Evolutionary conservation across 2,888 invertebrate species (phyloP), one percentile per base, ranked within the genome.

Genomic region (Craniophora ligustri): DNA sequence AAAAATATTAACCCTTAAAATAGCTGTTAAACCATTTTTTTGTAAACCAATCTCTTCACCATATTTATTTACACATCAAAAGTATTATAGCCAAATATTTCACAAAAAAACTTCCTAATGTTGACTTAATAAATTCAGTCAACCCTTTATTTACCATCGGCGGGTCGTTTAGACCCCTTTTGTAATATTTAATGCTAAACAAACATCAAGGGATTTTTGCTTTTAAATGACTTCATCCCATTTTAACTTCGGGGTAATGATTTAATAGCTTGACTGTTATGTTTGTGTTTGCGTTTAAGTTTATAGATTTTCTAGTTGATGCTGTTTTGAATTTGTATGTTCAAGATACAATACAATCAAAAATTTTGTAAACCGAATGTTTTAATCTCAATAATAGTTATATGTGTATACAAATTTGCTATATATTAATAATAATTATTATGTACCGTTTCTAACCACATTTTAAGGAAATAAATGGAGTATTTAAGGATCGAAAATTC

Each of bases 111-210:
- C 70, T 51, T 67, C 82, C 85, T 82, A 82, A 85, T 86, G 91
- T 85, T 85, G 68, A 78, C 73, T 78, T 83, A 86, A 88, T 87
- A 83, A 86, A 87, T 81, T 84, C 78, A 81, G 76, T 82, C 86
- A 92, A 91, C 92, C 92, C 92, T 92, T 92, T 89, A 89, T 91
- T 91, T 89, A 81, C 86, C 75, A 70, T 75, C 78, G 80, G 76
- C 62, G 80, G 82, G 74, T 84, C 88, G 86, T 88, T 89, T 88
- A 84, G 80, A 78, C 81, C 84, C 86, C 88, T 72, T 91, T 92
- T 92, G 92, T 91, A 86, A 91, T 87, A 91, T 90, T 88, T 88
- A 92, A 92, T 91, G 91, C 86, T 91, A 89, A 91, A 89, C 87
- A 92, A 92, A 92, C 92, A 92, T 54, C n/a, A n/a, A n/a, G 80